phyloP scores from a whole-genome alignment of 2,888 invertebrate species.

The Lathronympha strigana region DNA sequence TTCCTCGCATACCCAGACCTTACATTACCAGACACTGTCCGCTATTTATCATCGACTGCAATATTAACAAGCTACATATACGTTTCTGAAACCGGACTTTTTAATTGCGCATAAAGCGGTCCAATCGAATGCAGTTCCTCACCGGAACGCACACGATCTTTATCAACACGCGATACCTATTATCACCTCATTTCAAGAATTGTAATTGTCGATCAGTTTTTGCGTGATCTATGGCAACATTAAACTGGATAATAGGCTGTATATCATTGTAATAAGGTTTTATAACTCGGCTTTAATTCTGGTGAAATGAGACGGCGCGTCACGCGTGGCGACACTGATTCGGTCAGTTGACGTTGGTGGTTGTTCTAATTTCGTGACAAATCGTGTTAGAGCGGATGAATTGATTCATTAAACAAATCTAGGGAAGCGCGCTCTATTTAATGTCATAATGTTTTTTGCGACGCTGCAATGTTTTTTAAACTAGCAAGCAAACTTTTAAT shows the following conservation, averaged over 20 bases:
- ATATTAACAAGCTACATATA: neutral
- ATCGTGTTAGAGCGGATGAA: slow-evolving; percentile 23
- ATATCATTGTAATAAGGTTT: neutral
- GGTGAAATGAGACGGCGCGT: slow-evolving; percentile 8
- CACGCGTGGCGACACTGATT: slow-evolving; percentile 33
- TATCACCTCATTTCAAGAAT: slow-evolving; percentile 28
- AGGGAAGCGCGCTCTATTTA: neutral
- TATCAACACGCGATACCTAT: slow-evolving; percentile 21
- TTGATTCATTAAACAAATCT: slow-evolving; percentile 14
- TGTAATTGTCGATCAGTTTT: slow-evolving; percentile 27
- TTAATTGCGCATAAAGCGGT: slow-evolving; percentile 27
- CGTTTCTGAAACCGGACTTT: slow-evolving; percentile 22
- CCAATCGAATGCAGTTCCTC: slow-evolving; percentile 22
- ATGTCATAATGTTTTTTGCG: neutral
- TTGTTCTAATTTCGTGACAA: slow-evolving; percentile 23
- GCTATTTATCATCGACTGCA: neutral
- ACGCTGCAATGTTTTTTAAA: too few relatives aligned
- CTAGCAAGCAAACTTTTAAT: too few relatives aligned
- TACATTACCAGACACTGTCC: neutral
- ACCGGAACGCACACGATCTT: slow-evolving; percentile 15
- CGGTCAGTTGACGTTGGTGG: slow-evolving; percentile 11
- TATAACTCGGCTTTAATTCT: neutral
- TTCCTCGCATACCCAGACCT: too few relatives aligned
- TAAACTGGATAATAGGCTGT: neutral
- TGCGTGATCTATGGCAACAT: slow-evolving; percentile 10